Evolutionary conservation across 2,888 invertebrate species (phyloP).

Genomic region (Drosophila subquinaria): DNA sequence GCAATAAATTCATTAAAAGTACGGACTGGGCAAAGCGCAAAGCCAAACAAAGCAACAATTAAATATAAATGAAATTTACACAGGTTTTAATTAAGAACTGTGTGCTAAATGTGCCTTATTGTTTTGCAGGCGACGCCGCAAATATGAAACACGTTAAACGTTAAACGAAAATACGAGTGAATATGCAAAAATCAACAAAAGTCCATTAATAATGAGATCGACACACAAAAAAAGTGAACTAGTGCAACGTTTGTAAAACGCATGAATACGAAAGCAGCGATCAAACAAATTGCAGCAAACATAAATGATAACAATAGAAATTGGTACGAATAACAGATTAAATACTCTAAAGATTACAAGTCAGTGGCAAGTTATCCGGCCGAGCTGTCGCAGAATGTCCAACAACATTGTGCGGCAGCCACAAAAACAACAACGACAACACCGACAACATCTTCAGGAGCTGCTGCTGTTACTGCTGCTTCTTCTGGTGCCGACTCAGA

Average conservation of each 20-base stretch:
- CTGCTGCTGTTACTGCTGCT: conserved; percentile 41
- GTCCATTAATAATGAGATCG: conserved; percentile 58
- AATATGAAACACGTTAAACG: conserved; percentile 26
- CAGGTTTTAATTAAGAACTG: conserved; percentile 20
- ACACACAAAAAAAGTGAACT: conserved; percentile 25
- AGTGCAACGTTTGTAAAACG: conserved; percentile 42
- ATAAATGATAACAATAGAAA: background rate
- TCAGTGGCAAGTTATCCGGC: conserved; percentile 8
- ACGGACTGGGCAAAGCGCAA: background rate
- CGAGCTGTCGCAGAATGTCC: conserved; percentile 60
- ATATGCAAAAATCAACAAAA: conserved; percentile 21
- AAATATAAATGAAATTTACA: conserved; percentile 32
- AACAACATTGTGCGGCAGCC: conserved; percentile 59
- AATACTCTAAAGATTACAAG: background rate
- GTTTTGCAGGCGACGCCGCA: conserved; percentile 31
- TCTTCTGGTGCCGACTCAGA: conserved; percentile 41
- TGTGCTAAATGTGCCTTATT: conserved; percentile 26
- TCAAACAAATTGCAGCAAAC: conserved; percentile 1
- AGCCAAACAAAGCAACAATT: conserved; percentile 25
- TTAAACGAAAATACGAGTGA: conserved; percentile 24
- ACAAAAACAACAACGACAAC: conserved; percentile 31
- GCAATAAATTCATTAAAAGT: conserved; percentile 6
- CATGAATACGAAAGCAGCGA: conserved; percentile 4
- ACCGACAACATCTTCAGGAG: conserved; percentile 26
- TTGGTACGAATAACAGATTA: background rate